Percentiles rank a stretch among this genome's conserved stretches.
These are phyloP conservation scores for Pristiophorus japonicus DNA, from an alignment of 2,113 vertebrate species.

Conservation along the genomic window DNA sequence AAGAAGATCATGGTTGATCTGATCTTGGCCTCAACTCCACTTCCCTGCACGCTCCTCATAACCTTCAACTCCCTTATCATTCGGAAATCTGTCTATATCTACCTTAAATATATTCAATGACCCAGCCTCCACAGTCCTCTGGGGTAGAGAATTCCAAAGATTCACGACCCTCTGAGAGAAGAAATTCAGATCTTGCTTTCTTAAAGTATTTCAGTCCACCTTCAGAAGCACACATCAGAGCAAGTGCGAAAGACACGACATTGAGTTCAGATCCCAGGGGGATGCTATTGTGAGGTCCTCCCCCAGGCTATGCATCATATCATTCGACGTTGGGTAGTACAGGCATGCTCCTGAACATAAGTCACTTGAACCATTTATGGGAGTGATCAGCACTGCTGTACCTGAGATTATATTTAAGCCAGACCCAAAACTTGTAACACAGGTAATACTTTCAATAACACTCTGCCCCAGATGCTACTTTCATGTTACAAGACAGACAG, in stretches of 20 bases:
- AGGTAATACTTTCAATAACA: background rate
- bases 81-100: too few relatives aligned
- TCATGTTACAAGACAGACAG: background rate
- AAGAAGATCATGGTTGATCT: too few relatives aligned
- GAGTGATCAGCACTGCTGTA: background rate
- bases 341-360: background rate
- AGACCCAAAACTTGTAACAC: background rate
- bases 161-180: too few relatives aligned
- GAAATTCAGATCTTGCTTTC: background rate
- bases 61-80: too few relatives aligned
- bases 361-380: background rate
- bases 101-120: too few relatives aligned
- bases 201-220: background rate
- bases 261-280: background rate
- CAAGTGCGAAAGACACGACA: background rate
- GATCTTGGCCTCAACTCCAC: too few relatives aligned
- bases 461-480: background rate
- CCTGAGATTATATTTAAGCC: background rate
- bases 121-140: too few relatives aligned
- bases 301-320: background rate
- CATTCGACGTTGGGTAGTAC: background rate
- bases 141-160: too few relatives aligned
- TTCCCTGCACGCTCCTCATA: too few relatives aligned
- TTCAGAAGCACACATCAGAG: background rate
- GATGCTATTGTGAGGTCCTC: background rate